Base-by-base conservation (phyloP, 2,888 invertebrate genomes). In the Odontomyia ornata region DNA sequence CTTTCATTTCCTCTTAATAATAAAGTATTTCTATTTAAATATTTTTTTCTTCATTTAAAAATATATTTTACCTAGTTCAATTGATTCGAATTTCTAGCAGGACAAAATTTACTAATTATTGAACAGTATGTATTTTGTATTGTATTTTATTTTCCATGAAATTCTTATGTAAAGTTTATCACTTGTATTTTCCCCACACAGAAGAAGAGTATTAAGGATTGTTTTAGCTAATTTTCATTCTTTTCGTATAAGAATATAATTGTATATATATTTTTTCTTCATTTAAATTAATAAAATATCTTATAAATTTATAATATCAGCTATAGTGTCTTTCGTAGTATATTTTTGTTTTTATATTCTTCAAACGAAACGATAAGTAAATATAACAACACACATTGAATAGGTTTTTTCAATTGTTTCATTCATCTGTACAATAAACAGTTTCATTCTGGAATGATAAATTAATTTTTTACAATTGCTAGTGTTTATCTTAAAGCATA, bases 131-230 rank as follows among this genome's bases (percentile, higher is more conserved):
- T 64, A 28, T 64, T 28, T 64, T 64, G 15, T 30, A 23, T 64
- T 64, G 64, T 64, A n/a, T 28, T 64, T 30, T 30, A 11, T 64
- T 64, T 62, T 23, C 5, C 62, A 43, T 36, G 21, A 46, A 56
- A 3, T 36, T 36, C 57, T 36, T 73, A 57, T 60, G 57, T 60
- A 30, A 73, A 43, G 15, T 73, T 73, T 73, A 73, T 73, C 73
- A 73, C 73, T 73, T 73, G 73, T 73, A 57, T 57, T 72, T 60
- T 30, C 73, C 73, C 73, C 73, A 73, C 73, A 60, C 60, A 73
- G 73, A 73, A 72, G 57, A 72, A 73, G 73, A 73, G 73, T 60
- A 73, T 73, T 73, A 56, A 30, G 25, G 60, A 60, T 57, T 73
- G 18, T 72, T 72, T 72, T 21, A 9, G 18, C 11, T 67, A 67